Base-by-base conservation (phyloP, 2,888 invertebrate species). In the Orthosia gracilis region DNA sequence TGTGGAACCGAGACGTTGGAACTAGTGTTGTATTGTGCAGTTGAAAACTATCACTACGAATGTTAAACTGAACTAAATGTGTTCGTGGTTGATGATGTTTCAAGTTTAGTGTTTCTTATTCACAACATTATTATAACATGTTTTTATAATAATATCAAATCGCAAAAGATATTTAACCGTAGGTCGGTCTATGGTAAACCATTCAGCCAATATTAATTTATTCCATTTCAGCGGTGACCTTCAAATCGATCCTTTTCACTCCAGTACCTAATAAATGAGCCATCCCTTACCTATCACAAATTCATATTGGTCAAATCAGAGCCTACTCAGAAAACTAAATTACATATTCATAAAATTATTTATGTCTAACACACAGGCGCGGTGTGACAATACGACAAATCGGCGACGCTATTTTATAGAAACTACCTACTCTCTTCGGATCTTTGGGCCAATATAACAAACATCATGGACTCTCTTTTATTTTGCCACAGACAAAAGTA, bases 1-100 rank as follows among this genome's bases (percentile, higher is more conserved):
- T 18, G 18, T 12, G 21, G 17, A 50, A 57, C 21, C 47, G 26
- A 55, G 11, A 15, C 12, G 45, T 12, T 9, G 12, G n/a, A 21
- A 17, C 45, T 61, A 61, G 45, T 18, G 59, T 26, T 45, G 69
- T 26, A 23, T 23, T 12, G 49, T 13, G 26, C 21, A 49, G 9
- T 55, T 55, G 15, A 31, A 45, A 76, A 59, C 76, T 26, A 64
- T 54, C 18, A 15, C 23, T 21, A 18, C 26, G n/a, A 55, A 26
- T 23, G 45, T 18, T 45, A 7, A 50, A 57, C 54, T 75, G 1
- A 50, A 50, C 45, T 45, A 23, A 12, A 47, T 54, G 3, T 74
- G 45, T 7, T 18, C 18, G 23, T 45, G 12, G 40, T 21, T 15
- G 7, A 40, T 54, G n/a, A 21, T 52, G 64, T 31, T 26, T 52